Percentiles rank a stretch among this genome's conserved stretches.
Evolutionary conservation across 2,113 vertebrate species (phyloP).

Genomic region (Myrmecobius fasciatus): DNA sequence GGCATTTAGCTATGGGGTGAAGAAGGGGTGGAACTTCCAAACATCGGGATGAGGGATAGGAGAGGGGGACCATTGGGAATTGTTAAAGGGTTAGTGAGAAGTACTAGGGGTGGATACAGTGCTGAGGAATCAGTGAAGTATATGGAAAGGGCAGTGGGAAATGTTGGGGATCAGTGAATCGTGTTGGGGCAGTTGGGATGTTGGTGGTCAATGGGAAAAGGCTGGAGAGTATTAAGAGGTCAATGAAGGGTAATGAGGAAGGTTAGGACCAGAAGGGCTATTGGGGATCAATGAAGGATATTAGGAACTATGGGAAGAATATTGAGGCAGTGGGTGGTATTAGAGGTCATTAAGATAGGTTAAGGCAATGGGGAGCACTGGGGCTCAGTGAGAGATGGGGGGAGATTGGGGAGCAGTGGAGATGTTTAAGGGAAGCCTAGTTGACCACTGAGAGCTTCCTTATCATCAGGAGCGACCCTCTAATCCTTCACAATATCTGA

Average conservation of each 20-base stretch:
- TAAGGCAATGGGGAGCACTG: neutral
- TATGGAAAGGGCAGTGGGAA: neutral
- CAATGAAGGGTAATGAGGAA: neutral
- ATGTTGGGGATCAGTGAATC: neutral
- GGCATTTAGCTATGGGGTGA: neutral
- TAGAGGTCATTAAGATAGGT: neutral
- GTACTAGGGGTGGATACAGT: neutral
- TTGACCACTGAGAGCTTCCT: neutral
- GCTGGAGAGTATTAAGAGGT: neutral
- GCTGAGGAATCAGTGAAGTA: neutral
- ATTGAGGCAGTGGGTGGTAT: neutral
- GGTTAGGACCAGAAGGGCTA: too few relatives aligned
- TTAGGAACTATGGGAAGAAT: too few relatives aligned
- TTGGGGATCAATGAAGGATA: too few relatives aligned
- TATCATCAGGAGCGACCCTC: neutral
- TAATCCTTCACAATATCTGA: neutral
- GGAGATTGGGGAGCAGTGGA: neutral
- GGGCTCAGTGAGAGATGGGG: neutral
- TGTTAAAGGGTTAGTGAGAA: neutral
- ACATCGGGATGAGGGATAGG: neutral
- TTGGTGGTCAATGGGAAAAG: neutral
- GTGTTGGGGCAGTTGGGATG: neutral
- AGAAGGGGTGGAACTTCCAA: neutral
- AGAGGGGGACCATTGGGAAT: neutral
- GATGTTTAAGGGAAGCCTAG: neutral